phyloP scores from a whole-genome alignment of 2,113 vertebrate genomes.

The Corynorhinus townsendii region DNA sequence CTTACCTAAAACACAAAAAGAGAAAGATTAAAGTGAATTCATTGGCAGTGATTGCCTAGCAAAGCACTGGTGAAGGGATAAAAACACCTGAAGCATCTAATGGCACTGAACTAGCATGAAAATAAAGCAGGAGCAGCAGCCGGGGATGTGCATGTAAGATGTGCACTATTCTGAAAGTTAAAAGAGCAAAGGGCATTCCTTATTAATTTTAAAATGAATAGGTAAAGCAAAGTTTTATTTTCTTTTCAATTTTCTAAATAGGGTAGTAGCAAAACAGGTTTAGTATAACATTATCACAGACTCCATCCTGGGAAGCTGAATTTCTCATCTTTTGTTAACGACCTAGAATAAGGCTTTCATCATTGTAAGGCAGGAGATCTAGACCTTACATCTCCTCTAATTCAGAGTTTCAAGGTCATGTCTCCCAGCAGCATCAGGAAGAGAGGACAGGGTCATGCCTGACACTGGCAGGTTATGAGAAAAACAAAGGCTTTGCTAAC shows the following conservation, averaged over 20 bases:
- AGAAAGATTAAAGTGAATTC: constrained; percentile 50
- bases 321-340: background rate
- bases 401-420: background rate
- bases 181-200: background rate
- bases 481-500: background rate
- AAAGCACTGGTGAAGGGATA: background rate
- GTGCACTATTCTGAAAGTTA: background rate
- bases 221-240: background rate
- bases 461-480: background rate
- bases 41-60: background rate
- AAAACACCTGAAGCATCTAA: background rate
- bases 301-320: background rate
- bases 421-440: background rate
- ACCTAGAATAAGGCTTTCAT: background rate
- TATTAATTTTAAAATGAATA: background rate
- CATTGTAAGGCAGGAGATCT: background rate
- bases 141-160: accelerated
- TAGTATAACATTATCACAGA: background rate
- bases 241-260: constrained; percentile 1
- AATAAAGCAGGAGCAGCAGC: background rate
- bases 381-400: background rate
- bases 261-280: background rate
- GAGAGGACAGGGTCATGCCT: background rate
- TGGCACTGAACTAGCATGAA: accelerated
- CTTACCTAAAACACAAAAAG: constrained; percentile 78